phyloP scores from a whole-genome alignment of 2,888 invertebrate species.

The Ctena decussata region DNA sequence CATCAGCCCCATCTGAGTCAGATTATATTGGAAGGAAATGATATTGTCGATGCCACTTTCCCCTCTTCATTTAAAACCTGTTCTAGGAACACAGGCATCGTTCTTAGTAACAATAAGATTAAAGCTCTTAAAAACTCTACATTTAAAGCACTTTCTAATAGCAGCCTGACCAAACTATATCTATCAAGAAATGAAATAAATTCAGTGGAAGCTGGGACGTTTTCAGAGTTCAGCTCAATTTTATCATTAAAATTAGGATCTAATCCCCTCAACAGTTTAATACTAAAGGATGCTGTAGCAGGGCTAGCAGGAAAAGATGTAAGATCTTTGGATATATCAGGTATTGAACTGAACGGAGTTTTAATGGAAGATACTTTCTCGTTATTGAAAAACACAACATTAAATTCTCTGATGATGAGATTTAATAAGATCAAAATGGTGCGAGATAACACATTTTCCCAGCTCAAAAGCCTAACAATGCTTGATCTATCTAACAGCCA shows the following conservation, averaged over 20 bases:
- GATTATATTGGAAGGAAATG: slow-evolving; percentile 73
- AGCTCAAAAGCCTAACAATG: slow-evolving; percentile 65
- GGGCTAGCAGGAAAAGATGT: slow-evolving; percentile 65
- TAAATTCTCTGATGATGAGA: slow-evolving; percentile 70
- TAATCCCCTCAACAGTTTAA: slow-evolving; percentile 70
- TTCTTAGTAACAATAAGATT: slow-evolving; percentile 73
- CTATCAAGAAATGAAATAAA: slow-evolving; percentile 71
- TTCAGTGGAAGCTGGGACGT: slow-evolving; percentile 61
- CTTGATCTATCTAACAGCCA: slow-evolving; percentile 72
- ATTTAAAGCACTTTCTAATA: slow-evolving; percentile 62
- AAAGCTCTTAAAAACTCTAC: slow-evolving; percentile 60
- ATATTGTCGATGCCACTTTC: slow-evolving; percentile 70
- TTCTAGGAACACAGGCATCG: slow-evolving; percentile 55
- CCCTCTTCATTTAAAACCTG: slow-evolving; percentile 58
- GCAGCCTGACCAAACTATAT: slow-evolving; percentile 64
- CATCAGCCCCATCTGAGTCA: slow-evolving; percentile 59
- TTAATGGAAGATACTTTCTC: slow-evolving; percentile 72
- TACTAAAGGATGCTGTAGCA: slow-evolving; percentile 61
- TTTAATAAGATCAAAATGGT: slow-evolving; percentile 68
- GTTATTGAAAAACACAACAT: slow-evolving; percentile 62
- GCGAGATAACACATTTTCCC: slow-evolving; percentile 64
- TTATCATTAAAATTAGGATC: slow-evolving; percentile 73
- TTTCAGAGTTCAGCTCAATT: slow-evolving; percentile 63
- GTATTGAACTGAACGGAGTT: slow-evolving; percentile 64
- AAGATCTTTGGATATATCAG: slow-evolving; percentile 74